These are phyloP conservation scores for Melanotaenia maccullochi DNA, from an alignment of 2,797 vertebrate species.

Conservation along the genomic window DNA sequence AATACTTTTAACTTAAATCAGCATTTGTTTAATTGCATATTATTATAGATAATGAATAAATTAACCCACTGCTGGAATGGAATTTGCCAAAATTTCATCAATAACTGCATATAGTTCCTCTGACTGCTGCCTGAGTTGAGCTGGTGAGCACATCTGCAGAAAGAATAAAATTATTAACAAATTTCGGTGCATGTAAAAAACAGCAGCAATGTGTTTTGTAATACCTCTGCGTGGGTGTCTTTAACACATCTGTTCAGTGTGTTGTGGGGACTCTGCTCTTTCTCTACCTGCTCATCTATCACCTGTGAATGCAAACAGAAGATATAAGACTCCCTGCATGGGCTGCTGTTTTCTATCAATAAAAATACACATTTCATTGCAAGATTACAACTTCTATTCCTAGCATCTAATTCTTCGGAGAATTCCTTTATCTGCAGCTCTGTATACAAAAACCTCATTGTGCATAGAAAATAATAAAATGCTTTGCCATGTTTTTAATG, in stretches of 20 bases:
- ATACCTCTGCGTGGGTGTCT: conserved; percentile 88
- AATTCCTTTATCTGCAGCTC: neutral
- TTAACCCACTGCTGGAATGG: conserved; percentile 84
- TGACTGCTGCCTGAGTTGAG: conserved; percentile 92
- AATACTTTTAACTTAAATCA: neutral
- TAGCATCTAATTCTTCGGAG: conserved; percentile 11
- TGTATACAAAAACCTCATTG: neutral
- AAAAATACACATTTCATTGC: neutral
- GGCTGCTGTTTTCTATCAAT: neutral
- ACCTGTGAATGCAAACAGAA: conserved; percentile 65
- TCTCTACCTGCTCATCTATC: conserved; percentile 83
- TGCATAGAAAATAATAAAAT: neutral
- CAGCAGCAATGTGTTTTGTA: neutral
- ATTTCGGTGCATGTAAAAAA: neutral
- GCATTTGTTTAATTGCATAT: neutral
- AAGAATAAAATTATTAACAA: conserved; percentile 4
- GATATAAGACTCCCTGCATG: conserved; percentile 4
- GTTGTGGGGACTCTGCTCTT: conserved; percentile 64
- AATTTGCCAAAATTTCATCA: conserved; percentile 90
- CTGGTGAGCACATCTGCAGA: conserved; percentile 90
- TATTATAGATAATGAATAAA: neutral
- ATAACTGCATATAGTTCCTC: conserved; percentile 93
- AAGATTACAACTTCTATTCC: conserved; percentile 1
- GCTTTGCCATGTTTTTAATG: conserved; percentile 1
- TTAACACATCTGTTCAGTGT: conserved; percentile 36